Base-by-base conservation (phyloP, 2,888 invertebrate species). In the Oxyscelio sp. region DNA sequence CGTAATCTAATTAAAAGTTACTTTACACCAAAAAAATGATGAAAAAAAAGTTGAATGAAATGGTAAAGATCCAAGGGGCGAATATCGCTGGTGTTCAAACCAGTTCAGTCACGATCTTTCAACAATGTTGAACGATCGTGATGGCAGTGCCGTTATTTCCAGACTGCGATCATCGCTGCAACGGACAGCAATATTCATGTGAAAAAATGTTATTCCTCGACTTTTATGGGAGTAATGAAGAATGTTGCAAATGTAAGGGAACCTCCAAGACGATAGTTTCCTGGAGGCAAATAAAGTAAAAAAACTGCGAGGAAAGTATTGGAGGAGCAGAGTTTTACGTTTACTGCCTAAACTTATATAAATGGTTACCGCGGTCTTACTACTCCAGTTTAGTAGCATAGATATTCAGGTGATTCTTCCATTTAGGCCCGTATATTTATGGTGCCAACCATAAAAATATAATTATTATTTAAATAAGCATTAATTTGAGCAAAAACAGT, bases 121-220 rank as follows among this genome's bases (percentile, higher is more conserved):
- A 75, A 82, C 81, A 82, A 82, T 75, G 81, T 82, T 75, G 81
- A 75, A 50, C 68, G 81, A 81, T 74, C 68, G 61, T 74, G 81
- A 74, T 74, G 74, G 56, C 66, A 70, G 74, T 74, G 66, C 68
- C 74, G 81, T 81, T 81, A 81, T 52, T 81, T 24, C 17, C 68
- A 75, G 56, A 75, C 75, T 63, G 63, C 74, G 70, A 82, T 63
- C 74, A 75, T 75, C 56, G 17, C 58, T 48, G 75, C 74, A 75
- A 70, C 68, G 81, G 75, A 75, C 63, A 75, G 70, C 75, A 70
- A 75, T 74, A 82, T 82, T 75, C 59, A 82, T 68, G 74, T 66
- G 61, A 73, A 81, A 68, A 81, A 66, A 74, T 81, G 54, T 74
- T 81, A 66, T 52, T 73, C 61, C 43, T n/a, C 65, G 15, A 54